Percentiles rank a stretch among this genome's conserved stretches.
Conservation (phyloP, 2,797 vertebrate species). For the Hippopotamyrus pictus region DNA sequence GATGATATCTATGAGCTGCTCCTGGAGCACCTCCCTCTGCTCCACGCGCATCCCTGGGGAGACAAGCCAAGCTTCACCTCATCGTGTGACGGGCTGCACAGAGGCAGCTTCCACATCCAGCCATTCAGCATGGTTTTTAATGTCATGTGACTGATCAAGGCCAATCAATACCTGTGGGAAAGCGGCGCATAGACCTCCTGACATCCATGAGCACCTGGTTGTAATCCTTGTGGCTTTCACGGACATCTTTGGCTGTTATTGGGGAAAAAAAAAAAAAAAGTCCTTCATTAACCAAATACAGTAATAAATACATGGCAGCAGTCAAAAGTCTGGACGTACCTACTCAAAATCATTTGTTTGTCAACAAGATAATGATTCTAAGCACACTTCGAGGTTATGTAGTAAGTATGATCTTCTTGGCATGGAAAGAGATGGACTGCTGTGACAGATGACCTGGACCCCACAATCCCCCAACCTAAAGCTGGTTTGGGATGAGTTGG, state of each 20-base stretch:
- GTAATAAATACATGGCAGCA: neutral
- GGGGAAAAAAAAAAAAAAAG: neutral
- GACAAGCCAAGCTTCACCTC: neutral
- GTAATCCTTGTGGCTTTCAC: conserved; percentile 68
- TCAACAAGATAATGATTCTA: neutral
- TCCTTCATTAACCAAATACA: neutral
- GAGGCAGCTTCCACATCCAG: neutral
- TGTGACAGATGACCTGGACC: neutral
- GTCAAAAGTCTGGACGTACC: neutral
- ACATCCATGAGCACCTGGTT: conserved; percentile 77
- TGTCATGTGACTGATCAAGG: neutral
- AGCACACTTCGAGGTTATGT: neutral
- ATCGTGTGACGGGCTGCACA: neutral
- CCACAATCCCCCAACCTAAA: neutral
- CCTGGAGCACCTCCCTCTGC: conserved; percentile 65
- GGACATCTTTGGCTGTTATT: conserved; percentile 55
- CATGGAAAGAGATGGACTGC: neutral
- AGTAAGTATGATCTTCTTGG: neutral
- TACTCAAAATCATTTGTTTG: neutral
- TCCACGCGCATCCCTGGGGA: conserved; percentile 63
- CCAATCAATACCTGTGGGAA: conserved; percentile 60
- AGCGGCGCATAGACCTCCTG: conserved; percentile 68
- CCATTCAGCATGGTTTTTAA: neutral
- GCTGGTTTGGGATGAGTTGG: neutral
- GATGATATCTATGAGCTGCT: conserved; percentile 70